A percentile compares a stretch with the other conserved stretches of the same genome.
phyloP scores from a whole-genome alignment of 2,888 invertebrate genomes.

The Andrena fulva region DNA sequence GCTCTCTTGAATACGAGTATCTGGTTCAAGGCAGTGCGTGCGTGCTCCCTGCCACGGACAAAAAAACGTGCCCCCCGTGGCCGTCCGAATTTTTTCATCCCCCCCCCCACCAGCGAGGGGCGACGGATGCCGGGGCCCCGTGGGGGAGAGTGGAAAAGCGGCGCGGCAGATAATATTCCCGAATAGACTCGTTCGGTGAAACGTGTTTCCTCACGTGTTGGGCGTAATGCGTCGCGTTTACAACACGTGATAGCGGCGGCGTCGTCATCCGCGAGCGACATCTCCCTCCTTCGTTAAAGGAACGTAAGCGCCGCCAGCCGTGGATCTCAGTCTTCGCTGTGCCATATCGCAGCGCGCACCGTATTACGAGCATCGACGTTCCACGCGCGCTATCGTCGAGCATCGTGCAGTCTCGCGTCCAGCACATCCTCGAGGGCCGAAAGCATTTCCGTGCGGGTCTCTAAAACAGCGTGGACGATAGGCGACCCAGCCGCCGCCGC shows the following conservation, averaged over 20 bases:
- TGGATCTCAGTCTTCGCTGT: constrained; percentile 64
- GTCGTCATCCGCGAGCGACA: constrained; percentile 63
- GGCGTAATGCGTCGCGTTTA: constrained; percentile 73
- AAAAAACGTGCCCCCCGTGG: constrained; percentile 12
- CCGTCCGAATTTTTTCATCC: not conserved
- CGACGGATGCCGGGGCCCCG: not conserved
- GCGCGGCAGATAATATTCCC: constrained; percentile 44
- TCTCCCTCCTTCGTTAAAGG: constrained; percentile 70
- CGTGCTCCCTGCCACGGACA: constrained; percentile 9
- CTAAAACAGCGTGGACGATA: no score
- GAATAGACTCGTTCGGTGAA: constrained; percentile 38
- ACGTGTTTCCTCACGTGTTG: constrained; percentile 79
- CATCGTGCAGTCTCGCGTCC: not conserved
- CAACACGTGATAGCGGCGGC: constrained; percentile 76
- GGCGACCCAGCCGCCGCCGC: no score
- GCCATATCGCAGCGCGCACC: constrained; percentile 63
- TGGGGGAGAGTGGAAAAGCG: constrained; percentile 24
- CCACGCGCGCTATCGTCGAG: not conserved
- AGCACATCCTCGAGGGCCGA: no score
- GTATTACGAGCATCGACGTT: constrained; percentile 7
- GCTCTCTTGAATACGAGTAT: constrained; percentile 25
- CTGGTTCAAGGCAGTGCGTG: constrained; percentile 54
- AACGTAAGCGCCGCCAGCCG: constrained; percentile 65
- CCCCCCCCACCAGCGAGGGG: not conserved
- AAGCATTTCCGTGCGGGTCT: no score